Conservation (phyloP, 2,113 vertebrate genomes). For the Lethenteron camtschaticum region DNA sequence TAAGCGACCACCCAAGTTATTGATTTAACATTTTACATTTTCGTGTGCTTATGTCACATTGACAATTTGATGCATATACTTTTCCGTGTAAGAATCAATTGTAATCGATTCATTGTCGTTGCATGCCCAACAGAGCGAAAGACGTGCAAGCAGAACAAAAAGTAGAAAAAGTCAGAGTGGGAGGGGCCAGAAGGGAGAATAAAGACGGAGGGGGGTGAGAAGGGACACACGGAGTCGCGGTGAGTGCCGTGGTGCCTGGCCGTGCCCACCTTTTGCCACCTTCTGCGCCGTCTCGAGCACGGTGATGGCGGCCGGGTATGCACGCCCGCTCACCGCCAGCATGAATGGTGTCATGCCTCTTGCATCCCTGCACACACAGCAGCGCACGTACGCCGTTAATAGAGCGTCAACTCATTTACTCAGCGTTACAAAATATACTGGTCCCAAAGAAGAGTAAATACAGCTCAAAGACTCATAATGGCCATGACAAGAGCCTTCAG, state of each 20-base stretch:
- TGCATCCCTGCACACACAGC: conserved; percentile 45
- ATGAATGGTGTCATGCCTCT: conserved; percentile 98
- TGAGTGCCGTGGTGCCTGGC: not conserved
- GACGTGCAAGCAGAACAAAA: too few species aligned
- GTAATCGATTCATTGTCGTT: too few species aligned
- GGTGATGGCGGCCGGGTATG: conserved; percentile 90
- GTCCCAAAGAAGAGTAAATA: not conserved
- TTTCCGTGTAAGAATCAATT: too few species aligned
- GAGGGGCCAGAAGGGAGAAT: not conserved
- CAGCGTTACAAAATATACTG: too few species aligned
- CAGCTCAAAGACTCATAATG: not conserved
- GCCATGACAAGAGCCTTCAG: not conserved
- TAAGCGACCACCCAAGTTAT: too few species aligned
- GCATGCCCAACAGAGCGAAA: too few species aligned
- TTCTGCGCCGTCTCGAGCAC: conserved; percentile 95
- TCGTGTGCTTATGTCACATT: too few species aligned
- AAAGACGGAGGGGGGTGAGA: not conserved
- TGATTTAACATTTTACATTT: too few species aligned
- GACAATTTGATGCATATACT: too few species aligned
- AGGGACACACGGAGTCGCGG: not conserved
- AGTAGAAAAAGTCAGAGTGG: too few species aligned
- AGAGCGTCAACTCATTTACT: too few species aligned
- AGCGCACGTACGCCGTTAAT: too few species aligned
- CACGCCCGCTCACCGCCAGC: conserved; percentile 85
- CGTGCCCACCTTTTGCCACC: conserved; percentile 62